Evolutionary conservation across 2,888 invertebrate genomes (phyloP), one percentile per base, ranked within the genome.

Genomic region (Xylota segnis): DNA sequence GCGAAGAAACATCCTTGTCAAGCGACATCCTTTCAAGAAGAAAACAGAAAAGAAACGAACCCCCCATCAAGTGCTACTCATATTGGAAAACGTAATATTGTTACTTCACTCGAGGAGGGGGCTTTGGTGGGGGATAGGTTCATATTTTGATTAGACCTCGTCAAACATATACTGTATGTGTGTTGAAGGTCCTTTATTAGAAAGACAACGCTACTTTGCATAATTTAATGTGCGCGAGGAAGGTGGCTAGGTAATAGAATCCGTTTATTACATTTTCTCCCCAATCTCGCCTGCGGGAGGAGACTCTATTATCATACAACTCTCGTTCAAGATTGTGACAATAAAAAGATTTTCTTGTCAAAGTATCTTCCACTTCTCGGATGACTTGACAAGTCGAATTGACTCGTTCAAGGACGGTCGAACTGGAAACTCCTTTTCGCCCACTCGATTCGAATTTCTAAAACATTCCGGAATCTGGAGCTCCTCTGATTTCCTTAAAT

Each of bases 21-120:
- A 16, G 5, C 5, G 7, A 3, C 29, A 29, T 2, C 32, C 7
- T 18, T 16, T 37, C 18, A 1, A 32, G 27, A 56, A 56, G 4
- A 58, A 37, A 58, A 58, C 12, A 16, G 18, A 23, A 58, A 0
- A 9, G n/a, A n/a, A n/a, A n/a, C n/a, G n/a, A n/a, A n/a, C 1
- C n/a, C n/a, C 40, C 12, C 43, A 27, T 61, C 6, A 61, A 61
- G 59, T 9, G n/a, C 27, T 43, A 0, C 40, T 43, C 43, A 61
- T 27, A 61, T 61, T 61, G 59, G n/a, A 61, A 61, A 61, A 61
- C 43, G n/a, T 14, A 45, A 61, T 45, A 27, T 45, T 14, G 14
- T 23, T 40, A 45, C 27, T 61, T 59, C 14, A n/a, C n/a, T 43
- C 43, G 43, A 61, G 23, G 43, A 27, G 61, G 14, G 43, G 37